Conservation (phyloP, 2,888 invertebrate genomes). For the Candidula unifasciata region DNA sequence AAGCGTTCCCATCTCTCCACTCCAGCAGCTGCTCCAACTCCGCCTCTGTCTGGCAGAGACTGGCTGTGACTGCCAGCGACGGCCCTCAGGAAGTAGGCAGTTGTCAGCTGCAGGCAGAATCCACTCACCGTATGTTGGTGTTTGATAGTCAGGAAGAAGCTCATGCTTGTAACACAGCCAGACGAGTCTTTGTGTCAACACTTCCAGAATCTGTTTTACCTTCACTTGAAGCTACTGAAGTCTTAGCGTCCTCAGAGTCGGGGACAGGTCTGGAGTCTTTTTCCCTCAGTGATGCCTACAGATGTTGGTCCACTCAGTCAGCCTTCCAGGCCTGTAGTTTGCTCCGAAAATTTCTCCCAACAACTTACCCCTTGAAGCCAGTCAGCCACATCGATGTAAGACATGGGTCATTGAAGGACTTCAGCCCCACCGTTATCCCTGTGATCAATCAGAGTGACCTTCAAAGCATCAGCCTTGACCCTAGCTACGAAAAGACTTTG, state of each 20-base stretch:
- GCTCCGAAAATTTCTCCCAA: conserved; percentile 22
- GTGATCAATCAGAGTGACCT: conserved; percentile 14
- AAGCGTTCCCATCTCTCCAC: conserved; percentile 44
- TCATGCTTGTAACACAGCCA: conserved; percentile 35
- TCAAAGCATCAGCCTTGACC: not conserved
- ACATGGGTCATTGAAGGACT: not conserved
- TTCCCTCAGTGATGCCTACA: conserved; percentile 13
- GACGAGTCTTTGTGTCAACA: conserved; percentile 9
- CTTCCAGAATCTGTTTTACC: conserved; percentile 27
- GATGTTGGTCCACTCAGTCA: conserved; percentile 23
- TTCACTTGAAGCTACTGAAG: conserved; percentile 30
- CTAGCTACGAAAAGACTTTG: conserved; percentile 17
- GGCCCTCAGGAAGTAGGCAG: not conserved
- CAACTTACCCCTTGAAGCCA: not conserved
- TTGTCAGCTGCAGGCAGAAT: not conserved
- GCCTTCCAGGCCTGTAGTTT: conserved; percentile 24
- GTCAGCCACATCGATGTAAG: not conserved
- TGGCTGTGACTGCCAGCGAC: conserved; percentile 20
- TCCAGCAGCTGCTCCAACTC: not conserved
- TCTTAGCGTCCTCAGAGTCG: not conserved
- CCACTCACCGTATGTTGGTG: not conserved
- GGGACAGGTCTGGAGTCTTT: not conserved
- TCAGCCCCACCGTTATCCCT: conserved; percentile 3
- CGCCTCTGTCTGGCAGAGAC: conserved; percentile 18
- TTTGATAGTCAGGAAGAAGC: conserved; percentile 37